Percentiles rank a stretch among this genome's conserved stretches.
Evolutionary conservation across 1,140 invertebrate species (phyloP).

Genomic region (Cepaea nemoralis): DNA sequence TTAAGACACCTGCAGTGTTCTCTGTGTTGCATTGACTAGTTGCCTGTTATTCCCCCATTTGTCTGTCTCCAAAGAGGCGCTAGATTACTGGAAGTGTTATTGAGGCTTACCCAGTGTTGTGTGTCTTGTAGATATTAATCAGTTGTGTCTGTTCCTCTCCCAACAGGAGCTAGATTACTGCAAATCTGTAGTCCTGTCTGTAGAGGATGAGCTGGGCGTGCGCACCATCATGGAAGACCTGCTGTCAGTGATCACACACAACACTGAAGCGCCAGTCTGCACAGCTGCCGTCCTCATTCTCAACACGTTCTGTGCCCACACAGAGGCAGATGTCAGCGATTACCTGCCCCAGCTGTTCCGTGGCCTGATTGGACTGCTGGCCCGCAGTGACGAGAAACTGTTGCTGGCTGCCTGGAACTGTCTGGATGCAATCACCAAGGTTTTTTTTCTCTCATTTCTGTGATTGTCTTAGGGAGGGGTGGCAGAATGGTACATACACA

Average conservation of each 20-base stretch:
- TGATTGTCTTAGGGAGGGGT: too few species aligned
- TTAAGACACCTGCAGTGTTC: too few species aligned
- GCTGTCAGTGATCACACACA: constrained; percentile 71
- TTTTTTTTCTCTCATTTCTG: constrained; percentile 56
- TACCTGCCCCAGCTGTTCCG: constrained; percentile 90
- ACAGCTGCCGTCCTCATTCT: constrained; percentile 85
- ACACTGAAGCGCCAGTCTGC: constrained; percentile 44
- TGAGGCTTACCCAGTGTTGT: too few species aligned
- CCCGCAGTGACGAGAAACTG: constrained; percentile 84
- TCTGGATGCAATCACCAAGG: constrained; percentile 89
- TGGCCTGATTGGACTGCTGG: constrained; percentile 88
- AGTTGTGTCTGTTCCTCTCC: not conserved
- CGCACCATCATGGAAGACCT: constrained; percentile 90
- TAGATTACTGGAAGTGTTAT: too few species aligned
- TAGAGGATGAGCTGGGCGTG: constrained; percentile 85
- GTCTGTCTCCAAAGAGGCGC: too few species aligned
- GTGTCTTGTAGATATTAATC: too few species aligned
- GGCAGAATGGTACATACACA: too few species aligned
- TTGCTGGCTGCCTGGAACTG: constrained; percentile 90
- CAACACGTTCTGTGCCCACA: constrained; percentile 89
- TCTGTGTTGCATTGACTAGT: too few species aligned
- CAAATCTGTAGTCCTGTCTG: constrained; percentile 90
- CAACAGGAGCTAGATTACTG: constrained; percentile 88
- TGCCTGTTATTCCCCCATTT: too few species aligned
- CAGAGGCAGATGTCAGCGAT: constrained; percentile 84